Evolutionary conservation across 2,113 vertebrate genomes (phyloP), one percentile per base, ranked within the genome.

Genomic region (Steatornis caripensis): DNA sequence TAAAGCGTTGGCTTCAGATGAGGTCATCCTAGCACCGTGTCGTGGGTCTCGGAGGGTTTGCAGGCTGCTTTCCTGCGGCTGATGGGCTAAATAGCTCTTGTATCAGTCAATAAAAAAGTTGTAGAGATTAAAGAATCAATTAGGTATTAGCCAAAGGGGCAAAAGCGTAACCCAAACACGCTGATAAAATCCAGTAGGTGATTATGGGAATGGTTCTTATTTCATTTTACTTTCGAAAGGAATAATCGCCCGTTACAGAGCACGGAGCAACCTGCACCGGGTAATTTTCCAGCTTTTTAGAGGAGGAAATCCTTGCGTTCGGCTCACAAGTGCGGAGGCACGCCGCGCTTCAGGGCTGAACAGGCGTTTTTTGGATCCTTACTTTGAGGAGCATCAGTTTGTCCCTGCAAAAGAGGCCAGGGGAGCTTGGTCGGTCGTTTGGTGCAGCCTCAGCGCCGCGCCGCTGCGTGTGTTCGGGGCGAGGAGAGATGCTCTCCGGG

Each of bases 91-190:
- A 86, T 51, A 57, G 84, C 92, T 91, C 96, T 97, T 96, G 96
- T 94, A 89, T 91, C 94, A 61, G 92, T 85, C 96, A 92, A 96
- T 96, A 90, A 93, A 96, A 77, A 41, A 79, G 80, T 95, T 96
- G 95, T 97, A 48, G 14, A 94, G 97, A 97, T 97, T 93, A 97
- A 96, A 97, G 97, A 96, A 95, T 94, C 95, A 97, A 97, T 97
- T 95, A 97, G 88, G 88, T 49, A 41, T 94, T 91, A 84, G 94
- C 92, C 92, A 23, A 96, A 84, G 95, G 96, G 94, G 96, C 90
- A 82, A 84, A 37, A 95, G 90, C 74, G 12, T 87, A 97, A 95
- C 95, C 97, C 95, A 97, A 96, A 97, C 94, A 96, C 1, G 72
- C 95, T 96, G 96, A 97, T 97, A 97, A 96, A 96, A 97, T 96